These are phyloP conservation scores for Gila orcuttii DNA, from an alignment of 2,113 vertebrate genomes.

Conservation along the genomic window DNA sequence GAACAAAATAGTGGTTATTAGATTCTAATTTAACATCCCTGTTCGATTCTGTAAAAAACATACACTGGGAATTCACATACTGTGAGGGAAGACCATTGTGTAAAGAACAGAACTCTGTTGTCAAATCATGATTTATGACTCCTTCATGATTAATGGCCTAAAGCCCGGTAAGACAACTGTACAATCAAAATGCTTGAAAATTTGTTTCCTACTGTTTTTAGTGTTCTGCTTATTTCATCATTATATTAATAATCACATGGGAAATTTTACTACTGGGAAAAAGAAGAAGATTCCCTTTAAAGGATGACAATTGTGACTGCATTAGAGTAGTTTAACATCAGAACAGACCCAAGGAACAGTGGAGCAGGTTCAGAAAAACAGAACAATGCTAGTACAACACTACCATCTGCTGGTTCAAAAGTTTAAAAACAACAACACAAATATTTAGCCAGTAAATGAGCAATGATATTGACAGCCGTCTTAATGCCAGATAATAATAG, in stretches of 20 bases:
- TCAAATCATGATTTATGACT: conserved; percentile 16
- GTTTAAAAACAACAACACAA: background rate
- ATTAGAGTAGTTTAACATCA: background rate
- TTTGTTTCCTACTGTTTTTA: background rate
- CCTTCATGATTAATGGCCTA: background rate
- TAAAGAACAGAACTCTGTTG: background rate
- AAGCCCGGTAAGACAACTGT: background rate
- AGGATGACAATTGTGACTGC: background rate
- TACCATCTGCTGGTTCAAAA: background rate
- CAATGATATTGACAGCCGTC: background rate
- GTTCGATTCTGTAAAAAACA: conserved; percentile 11
- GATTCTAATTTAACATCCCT: conserved; percentile 34
- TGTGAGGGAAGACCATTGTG: background rate
- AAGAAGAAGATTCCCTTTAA: background rate
- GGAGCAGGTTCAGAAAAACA: background rate
- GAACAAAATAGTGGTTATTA: conserved; percentile 28
- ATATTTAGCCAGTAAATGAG: background rate
- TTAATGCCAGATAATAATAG: background rate
- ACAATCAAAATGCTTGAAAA: background rate
- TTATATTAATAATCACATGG: too few species aligned
- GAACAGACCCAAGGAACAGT: background rate
- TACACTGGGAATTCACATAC: conserved; percentile 38
- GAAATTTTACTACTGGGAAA: background rate
- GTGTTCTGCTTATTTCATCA: background rate
- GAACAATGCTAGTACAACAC: background rate